Percentiles rank a stretch among this genome's conserved stretches.
phyloP scores from a whole-genome alignment of 2,888 invertebrate genomes.

The Eristalinus sepulchralis region DNA sequence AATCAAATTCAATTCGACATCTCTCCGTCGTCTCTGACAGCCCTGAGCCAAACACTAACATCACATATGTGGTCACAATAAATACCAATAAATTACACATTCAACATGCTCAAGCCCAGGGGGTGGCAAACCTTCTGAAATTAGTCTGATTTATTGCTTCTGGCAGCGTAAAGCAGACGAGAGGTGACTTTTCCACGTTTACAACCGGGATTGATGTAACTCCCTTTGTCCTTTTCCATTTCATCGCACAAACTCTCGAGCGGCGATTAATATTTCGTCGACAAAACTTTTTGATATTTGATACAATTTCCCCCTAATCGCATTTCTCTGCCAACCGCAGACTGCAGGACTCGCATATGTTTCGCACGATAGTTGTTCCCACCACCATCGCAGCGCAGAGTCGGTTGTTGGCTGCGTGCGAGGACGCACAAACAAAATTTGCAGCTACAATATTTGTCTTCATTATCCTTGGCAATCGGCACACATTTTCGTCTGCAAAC shows the following conservation, averaged over 20 bases:
- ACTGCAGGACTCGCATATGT: constrained; percentile 48
- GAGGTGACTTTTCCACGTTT: constrained; percentile 24
- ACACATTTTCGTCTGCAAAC: constrained; percentile 66
- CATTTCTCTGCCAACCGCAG: constrained; percentile 28
- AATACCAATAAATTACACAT: constrained; percentile 71
- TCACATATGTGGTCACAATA: constrained; percentile 71
- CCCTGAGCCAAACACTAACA: constrained; percentile 42
- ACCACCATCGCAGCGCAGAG: neutral
- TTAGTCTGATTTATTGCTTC: constrained; percentile 71
- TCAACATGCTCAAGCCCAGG: constrained; percentile 55
- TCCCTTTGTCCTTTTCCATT: constrained; percentile 35
- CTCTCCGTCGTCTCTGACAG: constrained; percentile 39
- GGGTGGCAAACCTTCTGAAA: constrained; percentile 62
- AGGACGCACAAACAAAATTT: constrained; percentile 42
- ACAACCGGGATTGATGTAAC: constrained; percentile 22
- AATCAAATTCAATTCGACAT: constrained; percentile 62
- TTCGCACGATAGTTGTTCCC: constrained; percentile 30
- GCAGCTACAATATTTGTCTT: constrained; percentile 67
- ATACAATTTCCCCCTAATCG: constrained; percentile 39
- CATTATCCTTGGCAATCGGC: constrained; percentile 67
- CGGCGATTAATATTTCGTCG: constrained; percentile 50
- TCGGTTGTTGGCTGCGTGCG: constrained; percentile 24
- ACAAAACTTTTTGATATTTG: constrained; percentile 55
- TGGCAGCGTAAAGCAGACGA: constrained; percentile 30
- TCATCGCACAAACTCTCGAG: constrained; percentile 17